Conservation (phyloP, 2,797 vertebrate species). For the Anas bahamensis region DNA sequence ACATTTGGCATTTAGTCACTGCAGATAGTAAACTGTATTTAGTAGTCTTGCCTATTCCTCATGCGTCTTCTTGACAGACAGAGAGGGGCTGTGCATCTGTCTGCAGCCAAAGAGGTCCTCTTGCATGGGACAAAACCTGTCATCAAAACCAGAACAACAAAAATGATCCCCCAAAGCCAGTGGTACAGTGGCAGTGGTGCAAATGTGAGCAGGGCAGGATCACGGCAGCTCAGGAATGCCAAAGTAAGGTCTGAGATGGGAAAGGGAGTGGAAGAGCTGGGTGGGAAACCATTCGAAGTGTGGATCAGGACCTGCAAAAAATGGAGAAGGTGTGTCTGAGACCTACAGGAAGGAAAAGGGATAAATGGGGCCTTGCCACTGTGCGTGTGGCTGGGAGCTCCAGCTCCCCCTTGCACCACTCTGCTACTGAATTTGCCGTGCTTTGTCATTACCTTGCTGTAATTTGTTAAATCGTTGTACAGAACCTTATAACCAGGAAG, state of each 20-base stretch:
- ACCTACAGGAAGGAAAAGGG: background rate
- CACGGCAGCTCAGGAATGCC: background rate
- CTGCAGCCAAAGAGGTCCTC: background rate
- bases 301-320: background rate
- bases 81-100: background rate
- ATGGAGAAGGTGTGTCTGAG: background rate
- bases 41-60: conserved; percentile 22
- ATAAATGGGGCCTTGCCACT: background rate
- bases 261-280: background rate
- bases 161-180: background rate
- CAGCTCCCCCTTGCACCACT: background rate
- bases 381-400: background rate
- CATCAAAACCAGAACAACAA: background rate
- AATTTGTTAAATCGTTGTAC: conserved; percentile 22
- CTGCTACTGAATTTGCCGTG: conserved; percentile 3
- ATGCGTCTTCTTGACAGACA: conserved; percentile 37
- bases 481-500: conserved; percentile 8
- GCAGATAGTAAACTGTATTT: conserved; percentile 28
- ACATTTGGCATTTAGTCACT: conserved; percentile 6
- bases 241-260: background rate
- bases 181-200: background rate
- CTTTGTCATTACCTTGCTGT: background rate
- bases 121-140: background rate
- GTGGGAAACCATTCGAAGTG: background rate
- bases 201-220: background rate